phyloP scores from a whole-genome alignment of 2,888 invertebrate species.

The Lasioglossum zephyrum region DNA sequence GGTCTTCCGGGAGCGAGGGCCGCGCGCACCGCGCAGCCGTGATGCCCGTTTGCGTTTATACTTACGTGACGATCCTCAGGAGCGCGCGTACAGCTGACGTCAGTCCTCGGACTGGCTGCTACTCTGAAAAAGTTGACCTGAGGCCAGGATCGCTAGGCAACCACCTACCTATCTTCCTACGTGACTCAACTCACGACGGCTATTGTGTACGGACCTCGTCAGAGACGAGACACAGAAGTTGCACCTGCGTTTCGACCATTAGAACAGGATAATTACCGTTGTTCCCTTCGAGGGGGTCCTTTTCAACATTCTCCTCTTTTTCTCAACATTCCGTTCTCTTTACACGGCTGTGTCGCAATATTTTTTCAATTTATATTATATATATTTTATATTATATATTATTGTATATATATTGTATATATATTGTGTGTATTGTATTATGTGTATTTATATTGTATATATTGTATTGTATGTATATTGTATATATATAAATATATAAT shows the following conservation, averaged over 20 bases:
- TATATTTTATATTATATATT: too few relatives aligned
- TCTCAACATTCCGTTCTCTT: too few relatives aligned
- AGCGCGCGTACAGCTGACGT: slow-evolving; percentile 24
- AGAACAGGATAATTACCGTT: neutral
- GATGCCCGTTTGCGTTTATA: slow-evolving; percentile 43
- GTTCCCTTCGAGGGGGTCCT: neutral
- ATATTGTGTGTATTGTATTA: too few relatives aligned
- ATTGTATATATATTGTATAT: too few relatives aligned
- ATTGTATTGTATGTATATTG: too few relatives aligned
- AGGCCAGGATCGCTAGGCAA: slow-evolving; percentile 10
- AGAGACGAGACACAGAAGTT: neutral
- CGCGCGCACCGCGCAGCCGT: neutral
- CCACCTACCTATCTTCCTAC: neutral
- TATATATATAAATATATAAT: too few relatives aligned
- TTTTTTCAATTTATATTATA: too few relatives aligned
- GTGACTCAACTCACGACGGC: slow-evolving; percentile 15
- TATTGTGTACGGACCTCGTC: neutral
- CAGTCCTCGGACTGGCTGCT: neutral
- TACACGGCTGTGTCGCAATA: too few relatives aligned
- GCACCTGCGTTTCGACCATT: neutral
- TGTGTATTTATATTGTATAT: too few relatives aligned
- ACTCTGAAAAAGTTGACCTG: slow-evolving; percentile 12
- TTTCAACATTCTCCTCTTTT: neutral
- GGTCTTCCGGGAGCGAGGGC: slow-evolving; percentile 5
- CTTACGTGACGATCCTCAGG: slow-evolving; percentile 58